Evolutionary conservation across 2,797 vertebrate species (phyloP).

Genomic region (Gadopsis marmoratus): DNA sequence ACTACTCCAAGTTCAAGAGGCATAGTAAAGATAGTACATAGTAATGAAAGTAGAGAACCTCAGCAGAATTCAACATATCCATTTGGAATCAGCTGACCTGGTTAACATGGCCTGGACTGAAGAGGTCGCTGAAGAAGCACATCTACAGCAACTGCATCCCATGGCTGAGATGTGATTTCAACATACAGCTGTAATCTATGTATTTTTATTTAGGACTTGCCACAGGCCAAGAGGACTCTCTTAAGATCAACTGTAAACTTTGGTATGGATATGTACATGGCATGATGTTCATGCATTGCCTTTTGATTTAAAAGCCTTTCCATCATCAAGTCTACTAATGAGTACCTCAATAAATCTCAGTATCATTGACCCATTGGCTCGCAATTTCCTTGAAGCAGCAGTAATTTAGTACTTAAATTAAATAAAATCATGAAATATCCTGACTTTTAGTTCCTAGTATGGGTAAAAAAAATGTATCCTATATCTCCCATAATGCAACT

Average conservation of each 20-base stretch:
- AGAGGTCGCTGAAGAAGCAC: neutral
- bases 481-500: neutral
- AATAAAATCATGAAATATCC: neutral
- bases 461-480: too few species aligned
- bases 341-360: neutral
- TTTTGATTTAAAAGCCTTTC: neutral
- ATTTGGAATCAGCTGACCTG: neutral
- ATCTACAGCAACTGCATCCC: neutral
- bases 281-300: neutral
- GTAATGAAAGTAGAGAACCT: neutral
- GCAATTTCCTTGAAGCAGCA: neutral
- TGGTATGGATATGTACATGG: too few species aligned
- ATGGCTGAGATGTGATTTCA: neutral
- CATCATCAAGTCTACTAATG: neutral
- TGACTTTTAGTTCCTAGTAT: too few species aligned
- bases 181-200: neutral
- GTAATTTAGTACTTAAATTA: neutral
- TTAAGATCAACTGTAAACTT: neutral
- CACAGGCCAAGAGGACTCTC: neutral
- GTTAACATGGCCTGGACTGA: too few species aligned
- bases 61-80: neutral
- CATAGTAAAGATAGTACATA: neutral
- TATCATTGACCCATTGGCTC: neutral
- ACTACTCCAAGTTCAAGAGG: neutral
- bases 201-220: neutral